Percentiles rank a stretch among this genome's conserved stretches.
phyloP scores from a whole-genome alignment of 2,888 invertebrate genomes.

The Agrochola lychnidis region DNA sequence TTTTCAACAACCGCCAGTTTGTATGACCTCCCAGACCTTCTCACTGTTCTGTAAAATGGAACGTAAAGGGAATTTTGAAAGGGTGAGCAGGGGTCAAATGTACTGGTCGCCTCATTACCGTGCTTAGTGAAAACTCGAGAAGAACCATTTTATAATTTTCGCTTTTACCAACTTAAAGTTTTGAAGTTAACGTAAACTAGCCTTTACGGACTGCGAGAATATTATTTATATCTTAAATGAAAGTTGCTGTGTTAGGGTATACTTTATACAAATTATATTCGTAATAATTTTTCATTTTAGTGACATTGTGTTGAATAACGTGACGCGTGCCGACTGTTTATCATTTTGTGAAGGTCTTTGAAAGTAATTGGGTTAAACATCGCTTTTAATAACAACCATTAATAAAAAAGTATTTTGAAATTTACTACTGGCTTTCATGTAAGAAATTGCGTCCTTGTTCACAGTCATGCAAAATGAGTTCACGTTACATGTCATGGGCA shows the following conservation, averaged over 20 bases:
- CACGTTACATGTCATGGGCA: conserved; percentile 1
- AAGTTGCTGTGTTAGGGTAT: conserved; percentile 45
- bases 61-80: conserved; percentile 42
- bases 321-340: conserved; percentile 46
- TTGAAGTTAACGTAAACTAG: conserved; percentile 59
- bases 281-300: conserved; percentile 54
- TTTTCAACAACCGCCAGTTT: conserved; percentile 68
- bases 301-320: conserved; percentile 53
- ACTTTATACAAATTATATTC: conserved; percentile 59
- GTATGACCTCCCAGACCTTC: conserved; percentile 48
- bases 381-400: conserved; percentile 32
- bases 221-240: conserved; percentile 60
- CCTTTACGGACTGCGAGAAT: conserved; percentile 49
- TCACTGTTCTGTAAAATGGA: conserved; percentile 38
- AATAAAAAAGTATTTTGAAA: conserved; percentile 24
- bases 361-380: conserved; percentile 48
- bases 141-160: conserved; percentile 75
- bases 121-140: conserved; percentile 73
- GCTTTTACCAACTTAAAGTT: conserved; percentile 63
- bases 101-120: conserved; percentile 64
- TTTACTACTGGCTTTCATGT: conserved; percentile 24
- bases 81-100: conserved; percentile 60
- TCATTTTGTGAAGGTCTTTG: conserved; percentile 47
- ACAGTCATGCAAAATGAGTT: conserved; percentile 2
- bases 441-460: conserved; percentile 6